These are phyloP conservation scores for Cyclina sinensis DNA, from an alignment of 1,140 invertebrate genomes.

Conservation along the genomic window DNA sequence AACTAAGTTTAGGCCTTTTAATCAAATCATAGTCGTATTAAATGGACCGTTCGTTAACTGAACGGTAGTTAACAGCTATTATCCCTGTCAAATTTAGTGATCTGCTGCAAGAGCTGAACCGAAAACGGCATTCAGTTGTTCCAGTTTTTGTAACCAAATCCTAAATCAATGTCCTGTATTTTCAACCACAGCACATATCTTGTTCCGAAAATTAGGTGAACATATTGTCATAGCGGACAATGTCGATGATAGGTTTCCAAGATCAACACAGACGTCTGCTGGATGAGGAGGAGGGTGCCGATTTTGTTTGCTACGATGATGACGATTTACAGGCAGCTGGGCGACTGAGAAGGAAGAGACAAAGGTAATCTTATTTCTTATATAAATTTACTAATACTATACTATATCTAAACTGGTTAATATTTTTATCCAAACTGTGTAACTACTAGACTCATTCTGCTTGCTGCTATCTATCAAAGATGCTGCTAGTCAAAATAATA, in stretches of 20 bases:
- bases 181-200: not conserved
- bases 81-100: too few species aligned
- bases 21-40: too few species aligned
- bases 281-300: slow-evolving; percentile 14
- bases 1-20: too few species aligned
- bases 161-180: not conserved
- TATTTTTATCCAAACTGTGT: too few species aligned
- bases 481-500: too few species aligned
- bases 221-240: not conserved
- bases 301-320: slow-evolving; percentile 49
- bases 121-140: not conserved
- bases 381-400: too few species aligned
- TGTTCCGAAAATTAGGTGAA: not conserved
- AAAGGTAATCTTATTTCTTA: too few species aligned
- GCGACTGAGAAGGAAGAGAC: slow-evolving; percentile 33
- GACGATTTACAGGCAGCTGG: slow-evolving; percentile 53
- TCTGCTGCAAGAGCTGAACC: not conserved
- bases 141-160: not conserved
- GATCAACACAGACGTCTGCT: slow-evolving; percentile 38
- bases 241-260: not conserved
- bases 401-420: too few species aligned
- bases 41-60: too few species aligned
- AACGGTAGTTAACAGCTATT: too few species aligned
- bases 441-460: too few species aligned
- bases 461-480: too few species aligned